Percentiles rank a stretch among this genome's conserved stretches.
Conservation (phyloP, 2,797 vertebrate species). For the Bucorvus abyssinicus region DNA sequence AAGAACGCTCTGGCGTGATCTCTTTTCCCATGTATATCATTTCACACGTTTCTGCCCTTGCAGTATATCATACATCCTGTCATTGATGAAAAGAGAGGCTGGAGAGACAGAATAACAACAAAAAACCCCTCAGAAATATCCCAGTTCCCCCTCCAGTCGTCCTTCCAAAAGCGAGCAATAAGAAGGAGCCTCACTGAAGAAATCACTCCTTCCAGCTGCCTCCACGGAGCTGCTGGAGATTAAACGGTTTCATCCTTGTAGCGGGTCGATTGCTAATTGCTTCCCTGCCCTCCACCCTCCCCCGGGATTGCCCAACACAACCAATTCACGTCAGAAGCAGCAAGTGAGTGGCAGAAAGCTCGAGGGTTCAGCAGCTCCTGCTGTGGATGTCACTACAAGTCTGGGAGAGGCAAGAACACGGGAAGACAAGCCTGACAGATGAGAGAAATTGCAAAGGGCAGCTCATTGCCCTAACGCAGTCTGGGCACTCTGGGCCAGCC, state of each 20-base stretch:
- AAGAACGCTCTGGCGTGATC: background rate
- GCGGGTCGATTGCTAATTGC: background rate
- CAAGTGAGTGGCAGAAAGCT: conserved; percentile 7
- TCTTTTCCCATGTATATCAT: background rate
- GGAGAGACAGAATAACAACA: background rate
- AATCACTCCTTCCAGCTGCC: background rate
- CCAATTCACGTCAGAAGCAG: background rate
- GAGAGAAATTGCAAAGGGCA: background rate
- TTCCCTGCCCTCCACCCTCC: background rate
- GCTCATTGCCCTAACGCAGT: background rate
- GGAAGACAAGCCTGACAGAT: background rate
- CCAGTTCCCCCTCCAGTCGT: background rate
- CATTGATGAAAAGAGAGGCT: background rate
- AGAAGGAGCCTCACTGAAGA: background rate
- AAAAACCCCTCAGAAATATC: background rate
- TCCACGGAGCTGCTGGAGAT: background rate
- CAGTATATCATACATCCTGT: background rate
- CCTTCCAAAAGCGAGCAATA: background rate
- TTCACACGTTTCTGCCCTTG: background rate
- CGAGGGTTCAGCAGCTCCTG: background rate
- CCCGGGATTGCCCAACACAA: background rate
- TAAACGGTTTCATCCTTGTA: background rate
- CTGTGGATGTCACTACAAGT: background rate
- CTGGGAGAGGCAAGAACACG: background rate
- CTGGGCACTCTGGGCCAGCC: background rate